phyloP scores from a whole-genome alignment of 2,888 invertebrate species.

The Harpagoxenus sublaevis region DNA sequence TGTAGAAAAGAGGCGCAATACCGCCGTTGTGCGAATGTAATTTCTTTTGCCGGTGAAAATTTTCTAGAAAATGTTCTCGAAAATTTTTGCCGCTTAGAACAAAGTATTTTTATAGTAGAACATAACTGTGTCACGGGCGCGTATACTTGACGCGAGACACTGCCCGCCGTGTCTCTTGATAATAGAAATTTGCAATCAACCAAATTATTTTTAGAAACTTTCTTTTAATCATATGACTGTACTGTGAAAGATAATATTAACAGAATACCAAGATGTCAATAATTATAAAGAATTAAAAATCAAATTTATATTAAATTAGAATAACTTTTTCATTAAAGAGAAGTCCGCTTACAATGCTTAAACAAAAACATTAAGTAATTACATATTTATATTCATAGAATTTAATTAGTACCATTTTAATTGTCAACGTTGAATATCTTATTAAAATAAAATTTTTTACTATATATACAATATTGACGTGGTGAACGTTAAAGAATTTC shows the following conservation, averaged over 20 bases:
- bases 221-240: not conserved
- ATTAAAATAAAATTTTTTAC: not conserved
- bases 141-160: too few relatives aligned
- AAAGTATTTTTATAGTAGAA: not conserved
- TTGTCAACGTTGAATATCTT: not conserved
- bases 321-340: not conserved
- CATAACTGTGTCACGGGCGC: not conserved
- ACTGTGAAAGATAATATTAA: not conserved
- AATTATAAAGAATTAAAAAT: not conserved
- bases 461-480: not conserved
- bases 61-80: conserved; percentile 19
- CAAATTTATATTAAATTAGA: conserved; percentile 3
- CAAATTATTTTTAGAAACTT: not conserved
- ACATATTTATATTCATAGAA: not conserved
- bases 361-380: not conserved
- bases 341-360: not conserved
- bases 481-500: not conserved
- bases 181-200: conserved; percentile 4
- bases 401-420: conserved; percentile 6
- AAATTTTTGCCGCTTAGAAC: conserved; percentile 18
- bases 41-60: conserved; percentile 30
- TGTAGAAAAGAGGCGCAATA: conserved; percentile 15
- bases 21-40: conserved; percentile 13
- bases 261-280: not conserved
- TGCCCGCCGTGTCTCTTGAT: not conserved